Conservation (phyloP, 2,797 vertebrate genomes). For the Mastacembelus armatus region DNA sequence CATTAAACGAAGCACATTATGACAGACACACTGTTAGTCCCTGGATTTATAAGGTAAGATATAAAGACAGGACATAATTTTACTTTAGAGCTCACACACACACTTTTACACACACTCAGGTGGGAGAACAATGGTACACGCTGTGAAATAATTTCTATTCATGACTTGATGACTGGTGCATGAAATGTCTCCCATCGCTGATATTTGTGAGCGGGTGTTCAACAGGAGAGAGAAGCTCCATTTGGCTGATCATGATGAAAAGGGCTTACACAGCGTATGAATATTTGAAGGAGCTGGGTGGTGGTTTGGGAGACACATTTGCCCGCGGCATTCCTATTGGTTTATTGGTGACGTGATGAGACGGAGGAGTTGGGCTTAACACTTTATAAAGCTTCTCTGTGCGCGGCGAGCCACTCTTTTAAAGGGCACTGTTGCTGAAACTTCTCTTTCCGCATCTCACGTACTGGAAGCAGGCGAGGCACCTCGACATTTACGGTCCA, state of each 20-base stretch:
- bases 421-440: conserved; percentile 68
- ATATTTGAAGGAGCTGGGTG: conserved; percentile 78
- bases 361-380: conserved; percentile 76
- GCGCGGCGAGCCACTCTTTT: conserved; percentile 68
- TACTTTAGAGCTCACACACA: conserved; percentile 19
- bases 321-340: conserved; percentile 84
- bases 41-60: neutral
- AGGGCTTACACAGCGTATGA: conserved; percentile 70
- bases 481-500: conserved; percentile 59
- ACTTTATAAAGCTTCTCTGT: conserved; percentile 84
- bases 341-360: conserved; percentile 79
- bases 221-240: conserved; percentile 35
- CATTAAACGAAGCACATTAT: neutral
- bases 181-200: conserved; percentile 44
- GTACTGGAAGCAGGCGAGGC: conserved; percentile 64
- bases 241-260: conserved; percentile 58
- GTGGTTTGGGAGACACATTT: conserved; percentile 77
- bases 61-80: conserved; percentile 1
- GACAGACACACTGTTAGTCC: neutral
- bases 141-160: conserved; percentile 15
- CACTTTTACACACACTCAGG: conserved; percentile 13
- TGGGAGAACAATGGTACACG: conserved; percentile 31
- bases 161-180: conserved; percentile 50
- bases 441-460: conserved; percentile 55
- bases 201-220: conserved; percentile 30